Evolutionary conservation across 2,797 vertebrate species (phyloP).

Genomic region (Octomys mimax): DNA sequence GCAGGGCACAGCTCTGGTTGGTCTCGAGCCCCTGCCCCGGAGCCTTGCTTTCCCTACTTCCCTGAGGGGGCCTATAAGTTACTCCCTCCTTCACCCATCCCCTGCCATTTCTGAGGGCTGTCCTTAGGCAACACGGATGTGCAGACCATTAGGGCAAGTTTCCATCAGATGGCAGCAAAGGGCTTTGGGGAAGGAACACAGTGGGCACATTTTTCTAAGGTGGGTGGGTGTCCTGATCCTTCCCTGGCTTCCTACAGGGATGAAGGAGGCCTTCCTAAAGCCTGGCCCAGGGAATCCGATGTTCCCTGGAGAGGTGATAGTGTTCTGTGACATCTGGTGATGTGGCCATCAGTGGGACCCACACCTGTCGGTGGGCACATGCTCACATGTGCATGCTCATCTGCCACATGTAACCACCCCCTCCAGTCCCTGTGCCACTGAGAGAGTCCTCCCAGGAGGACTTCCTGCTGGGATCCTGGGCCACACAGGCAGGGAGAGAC

Average conservation of each 20-base stretch:
- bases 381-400: background rate
- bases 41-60: background rate
- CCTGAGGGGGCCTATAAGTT: background rate
- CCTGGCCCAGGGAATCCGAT: background rate
- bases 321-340: background rate
- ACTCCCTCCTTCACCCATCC: background rate
- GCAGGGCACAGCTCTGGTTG: background rate
- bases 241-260: background rate
- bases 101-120: background rate
- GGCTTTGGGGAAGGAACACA: background rate
- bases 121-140: background rate
- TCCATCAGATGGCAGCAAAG: slow-evolving; percentile 1
- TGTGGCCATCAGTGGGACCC: background rate
- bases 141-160: background rate
- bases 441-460: background rate
- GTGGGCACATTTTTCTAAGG: background rate
- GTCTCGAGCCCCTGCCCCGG: background rate
- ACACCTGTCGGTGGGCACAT: background rate
- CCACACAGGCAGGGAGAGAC: background rate
- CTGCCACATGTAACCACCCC: background rate
- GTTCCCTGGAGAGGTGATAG: background rate
- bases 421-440: background rate
- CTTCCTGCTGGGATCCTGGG: background rate
- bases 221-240: background rate
- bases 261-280: background rate